These are phyloP conservation scores for Passer montanus DNA, from an alignment of 2,113 vertebrate species.

Conservation along the genomic window DNA sequence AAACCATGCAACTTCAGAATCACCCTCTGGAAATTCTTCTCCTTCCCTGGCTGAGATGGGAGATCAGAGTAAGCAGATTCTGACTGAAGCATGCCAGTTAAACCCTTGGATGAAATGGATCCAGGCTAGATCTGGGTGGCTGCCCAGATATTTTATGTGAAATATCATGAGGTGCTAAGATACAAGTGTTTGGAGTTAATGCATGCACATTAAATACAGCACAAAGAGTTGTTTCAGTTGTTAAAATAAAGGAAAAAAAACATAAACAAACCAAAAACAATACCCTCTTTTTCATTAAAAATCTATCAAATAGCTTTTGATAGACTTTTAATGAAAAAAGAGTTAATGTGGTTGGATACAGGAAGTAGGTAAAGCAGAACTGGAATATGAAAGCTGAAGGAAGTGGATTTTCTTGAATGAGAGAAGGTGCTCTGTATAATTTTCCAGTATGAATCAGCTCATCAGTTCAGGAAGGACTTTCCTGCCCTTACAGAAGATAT, in stretches of 20 bases:
- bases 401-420: not conserved
- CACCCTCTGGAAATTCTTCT: not conserved
- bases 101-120: not conserved
- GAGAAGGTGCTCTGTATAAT: not conserved
- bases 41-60: not conserved
- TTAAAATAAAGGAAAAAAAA: not conserved
- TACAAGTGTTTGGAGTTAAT: not conserved
- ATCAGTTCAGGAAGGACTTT: not conserved
- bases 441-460: not conserved
- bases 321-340: no score
- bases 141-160: not conserved
- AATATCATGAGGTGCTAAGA: not conserved
- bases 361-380: not conserved
- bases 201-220: not conserved
- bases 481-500: not conserved
- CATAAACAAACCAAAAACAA: not conserved
- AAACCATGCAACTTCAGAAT: not conserved
- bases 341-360: not conserved
- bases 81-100: not conserved
- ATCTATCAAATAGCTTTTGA: not conserved
- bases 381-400: not conserved
- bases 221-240: not conserved
- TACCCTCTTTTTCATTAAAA: not conserved
- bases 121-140: not conserved
- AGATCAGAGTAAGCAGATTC: not conserved